Evolutionary conservation across 1,140 invertebrate genomes (phyloP).

Genomic region (Heliothis virescens): DNA sequence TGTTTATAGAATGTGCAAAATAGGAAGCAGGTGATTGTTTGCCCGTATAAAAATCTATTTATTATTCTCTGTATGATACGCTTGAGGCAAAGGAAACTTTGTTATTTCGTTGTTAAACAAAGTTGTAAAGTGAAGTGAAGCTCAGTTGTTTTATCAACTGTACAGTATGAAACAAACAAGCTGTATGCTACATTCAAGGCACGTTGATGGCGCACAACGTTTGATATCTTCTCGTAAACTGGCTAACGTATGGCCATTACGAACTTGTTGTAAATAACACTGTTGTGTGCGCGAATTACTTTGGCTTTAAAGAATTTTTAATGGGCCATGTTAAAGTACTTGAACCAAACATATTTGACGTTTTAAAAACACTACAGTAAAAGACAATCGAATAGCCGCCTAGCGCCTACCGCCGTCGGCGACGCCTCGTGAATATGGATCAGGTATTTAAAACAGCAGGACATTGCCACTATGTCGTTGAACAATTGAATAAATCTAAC

Average conservation of each 20-base stretch:
- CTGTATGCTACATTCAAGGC: slow-evolving; percentile 9
- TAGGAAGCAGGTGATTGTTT: slow-evolving; percentile 13
- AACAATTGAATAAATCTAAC: slow-evolving; percentile 38
- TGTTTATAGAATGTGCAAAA: not conserved
- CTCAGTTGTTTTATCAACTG: slow-evolving; percentile 30
- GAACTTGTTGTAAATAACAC: too few species aligned
- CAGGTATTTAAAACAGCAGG: slow-evolving; percentile 54
- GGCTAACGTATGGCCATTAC: not conserved
- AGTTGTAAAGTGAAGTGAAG: slow-evolving; percentile 32
- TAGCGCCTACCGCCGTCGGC: slow-evolving; percentile 24
- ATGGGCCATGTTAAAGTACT: too few species aligned
- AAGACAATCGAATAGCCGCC: not conserved
- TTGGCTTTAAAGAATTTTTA: too few species aligned
- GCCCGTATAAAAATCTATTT: slow-evolving; percentile 17
- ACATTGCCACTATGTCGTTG: slow-evolving; percentile 33
- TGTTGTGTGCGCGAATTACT: too few species aligned
- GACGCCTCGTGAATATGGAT: slow-evolving; percentile 58
- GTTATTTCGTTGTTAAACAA: slow-evolving; percentile 33
- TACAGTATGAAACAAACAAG: slow-evolving; percentile 21
- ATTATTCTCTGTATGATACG: slow-evolving; percentile 21
- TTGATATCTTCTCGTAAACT: slow-evolving; percentile 24
- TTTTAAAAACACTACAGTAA: not conserved
- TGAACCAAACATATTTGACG: too few species aligned
- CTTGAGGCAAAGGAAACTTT: slow-evolving; percentile 5
- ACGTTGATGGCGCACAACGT: not conserved